Conservation (phyloP, 2,113 vertebrate genomes). For the Scomber colias region DNA sequence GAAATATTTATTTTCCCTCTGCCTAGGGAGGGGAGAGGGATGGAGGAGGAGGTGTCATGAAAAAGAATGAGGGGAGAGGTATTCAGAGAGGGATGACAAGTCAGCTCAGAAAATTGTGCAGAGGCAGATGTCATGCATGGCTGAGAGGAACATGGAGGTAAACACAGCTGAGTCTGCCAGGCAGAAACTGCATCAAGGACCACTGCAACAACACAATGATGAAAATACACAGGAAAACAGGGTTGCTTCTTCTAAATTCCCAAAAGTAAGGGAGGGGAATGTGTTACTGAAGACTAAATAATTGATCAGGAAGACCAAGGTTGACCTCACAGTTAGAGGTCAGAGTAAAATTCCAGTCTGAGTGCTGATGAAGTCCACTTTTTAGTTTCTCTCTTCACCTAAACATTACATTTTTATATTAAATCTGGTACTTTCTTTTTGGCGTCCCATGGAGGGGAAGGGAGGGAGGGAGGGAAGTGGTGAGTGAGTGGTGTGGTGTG, state of each 20-base stretch:
- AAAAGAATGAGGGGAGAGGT: slow-evolving; percentile 10
- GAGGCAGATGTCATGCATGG: slow-evolving; percentile 54
- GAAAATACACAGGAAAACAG: background rate
- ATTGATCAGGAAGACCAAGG: too few species aligned
- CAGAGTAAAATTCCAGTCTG: too few species aligned
- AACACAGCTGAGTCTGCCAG: slow-evolving; percentile 27
- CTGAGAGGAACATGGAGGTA: slow-evolving; percentile 33
- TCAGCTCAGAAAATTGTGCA: slow-evolving; percentile 26
- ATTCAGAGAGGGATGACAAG: slow-evolving; percentile 22
- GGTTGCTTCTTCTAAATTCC: background rate
- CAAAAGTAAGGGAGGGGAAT: background rate
- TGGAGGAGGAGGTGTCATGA: slow-evolving; percentile 9
- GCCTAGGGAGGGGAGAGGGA: background rate
- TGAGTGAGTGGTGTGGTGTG: too few species aligned
- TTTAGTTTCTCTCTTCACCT: too few species aligned
- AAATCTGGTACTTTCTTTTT: too few species aligned
- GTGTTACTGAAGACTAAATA: too few species aligned
- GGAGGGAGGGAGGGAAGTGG: too few species aligned
- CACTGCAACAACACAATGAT: background rate
- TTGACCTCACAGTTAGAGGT: background rate
- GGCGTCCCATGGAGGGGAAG: too few species aligned
- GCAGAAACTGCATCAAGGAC: background rate
- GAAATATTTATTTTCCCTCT: slow-evolving; percentile 13
- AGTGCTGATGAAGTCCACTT: background rate
- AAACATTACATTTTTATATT: too few species aligned